Percentiles rank a stretch among this genome's conserved stretches.
phyloP scores from a whole-genome alignment of 2,113 vertebrate genomes.

The Rhegmatorhina hoffmannsi region DNA sequence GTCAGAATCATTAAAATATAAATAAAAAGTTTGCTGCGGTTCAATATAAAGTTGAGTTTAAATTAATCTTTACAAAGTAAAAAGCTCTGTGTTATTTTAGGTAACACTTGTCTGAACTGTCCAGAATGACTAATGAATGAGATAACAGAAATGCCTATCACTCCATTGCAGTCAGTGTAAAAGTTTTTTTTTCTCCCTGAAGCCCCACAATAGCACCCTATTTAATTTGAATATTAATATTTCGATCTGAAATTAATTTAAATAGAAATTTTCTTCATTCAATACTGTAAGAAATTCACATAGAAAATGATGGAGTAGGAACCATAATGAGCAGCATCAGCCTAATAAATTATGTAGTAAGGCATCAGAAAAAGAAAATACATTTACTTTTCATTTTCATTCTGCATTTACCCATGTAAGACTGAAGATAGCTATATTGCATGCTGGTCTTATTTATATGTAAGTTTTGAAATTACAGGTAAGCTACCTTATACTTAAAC shows the following conservation, averaged over 20 bases:
- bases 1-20: neutral
- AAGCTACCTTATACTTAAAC: neutral
- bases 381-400: neutral
- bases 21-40: neutral
- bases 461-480: neutral
- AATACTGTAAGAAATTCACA: neutral
- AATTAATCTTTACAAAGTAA: conserved; percentile 22
- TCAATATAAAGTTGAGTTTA: neutral
- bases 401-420: neutral
- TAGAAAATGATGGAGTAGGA: neutral
- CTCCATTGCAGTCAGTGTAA: conserved; percentile 30
- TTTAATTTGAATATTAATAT: conserved; percentile 60
- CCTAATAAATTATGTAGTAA: conserved; percentile 19
- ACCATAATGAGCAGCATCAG: conserved; percentile 9
- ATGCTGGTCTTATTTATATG: neutral
- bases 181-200: neutral
- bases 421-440: neutral
- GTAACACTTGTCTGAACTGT: conserved; percentile 49
- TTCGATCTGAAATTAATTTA: conserved; percentile 14
- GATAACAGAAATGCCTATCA: conserved; percentile 60
- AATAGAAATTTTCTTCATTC: conserved; percentile 14
- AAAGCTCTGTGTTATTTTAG: conserved; percentile 22
- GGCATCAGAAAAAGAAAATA: neutral
- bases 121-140: conserved; percentile 59
- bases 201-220: neutral